A percentile compares a stretch with the other conserved stretches of the same genome.
Evolutionary conservation across 2,888 invertebrate genomes (phyloP).

Genomic region (Drosophila trichaetosa): DNA sequence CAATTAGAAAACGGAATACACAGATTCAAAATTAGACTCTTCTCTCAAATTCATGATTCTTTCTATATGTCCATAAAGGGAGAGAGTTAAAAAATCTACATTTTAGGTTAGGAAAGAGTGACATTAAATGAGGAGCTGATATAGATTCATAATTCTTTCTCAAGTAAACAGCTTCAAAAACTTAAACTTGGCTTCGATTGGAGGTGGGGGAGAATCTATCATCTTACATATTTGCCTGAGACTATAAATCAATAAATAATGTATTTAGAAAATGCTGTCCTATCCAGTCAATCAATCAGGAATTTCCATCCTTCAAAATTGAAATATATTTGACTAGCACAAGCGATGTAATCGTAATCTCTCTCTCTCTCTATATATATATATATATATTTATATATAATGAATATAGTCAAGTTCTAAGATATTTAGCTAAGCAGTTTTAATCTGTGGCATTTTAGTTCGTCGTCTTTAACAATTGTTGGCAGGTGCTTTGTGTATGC

Average conservation of each 20-base stretch:
- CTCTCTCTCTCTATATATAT: background rate
- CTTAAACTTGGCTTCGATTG: background rate
- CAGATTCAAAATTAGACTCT: background rate
- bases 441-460: background rate
- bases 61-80: background rate
- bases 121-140: background rate
- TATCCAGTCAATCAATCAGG: background rate
- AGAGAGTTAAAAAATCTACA: background rate
- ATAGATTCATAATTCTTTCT: background rate
- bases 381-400: background rate
- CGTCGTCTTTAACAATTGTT: conserved; percentile 11
- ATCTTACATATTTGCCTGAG: background rate
- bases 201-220: background rate
- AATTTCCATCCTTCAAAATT: background rate
- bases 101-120: background rate
- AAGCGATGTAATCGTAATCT: background rate
- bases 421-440: background rate
- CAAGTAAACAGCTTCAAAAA: too few relatives aligned
- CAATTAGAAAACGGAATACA: background rate
- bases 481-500: conserved; percentile 25
- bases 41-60: background rate
- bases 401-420: background rate
- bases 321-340: background rate
- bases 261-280: background rate
- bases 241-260: background rate